Percentiles rank a stretch among this genome's conserved stretches.
Conservation (phyloP, 2,888 invertebrate species). For the Acrobasis suavella region DNA sequence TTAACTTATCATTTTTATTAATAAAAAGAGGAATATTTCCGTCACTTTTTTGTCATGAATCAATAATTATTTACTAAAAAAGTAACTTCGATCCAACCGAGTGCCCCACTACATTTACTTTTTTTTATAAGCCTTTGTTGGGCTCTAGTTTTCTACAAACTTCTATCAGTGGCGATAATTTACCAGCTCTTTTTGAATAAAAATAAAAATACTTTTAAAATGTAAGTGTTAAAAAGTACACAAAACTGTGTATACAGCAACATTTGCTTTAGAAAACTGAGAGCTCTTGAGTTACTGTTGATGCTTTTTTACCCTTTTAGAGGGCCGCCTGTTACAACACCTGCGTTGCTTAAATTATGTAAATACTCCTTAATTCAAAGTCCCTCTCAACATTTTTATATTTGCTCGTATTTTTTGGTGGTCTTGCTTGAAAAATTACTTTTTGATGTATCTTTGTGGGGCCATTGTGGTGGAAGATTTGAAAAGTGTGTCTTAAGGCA, state of each 20-base stretch:
- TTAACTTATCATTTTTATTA: no score
- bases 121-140: no score
- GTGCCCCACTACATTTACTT: no score
- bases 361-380: conserved; percentile 60
- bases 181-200: neutral
- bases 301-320: conserved; percentile 59
- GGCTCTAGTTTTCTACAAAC: no score
- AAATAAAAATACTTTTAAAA: neutral
- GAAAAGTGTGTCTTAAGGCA: no score
- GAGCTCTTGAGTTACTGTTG: conserved; percentile 26
- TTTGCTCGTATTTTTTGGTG: conserved; percentile 32
- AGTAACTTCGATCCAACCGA: no score
- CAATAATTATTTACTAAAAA: no score
- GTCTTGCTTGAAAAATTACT: conserved; percentile 36
- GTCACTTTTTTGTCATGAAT: no score
- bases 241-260: neutral
- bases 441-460: conserved; percentile 34
- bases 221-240: neutral
- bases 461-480: neutral
- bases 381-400: conserved; percentile 49
- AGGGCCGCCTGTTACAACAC: conserved; percentile 44
- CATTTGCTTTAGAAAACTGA: conserved; percentile 1
- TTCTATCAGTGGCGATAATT: no score
- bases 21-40: no score
- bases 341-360: conserved; percentile 64